A percentile compares a stretch with the other conserved stretches of the same genome.
Conservation (phyloP, 2,888 invertebrate genomes). For the Acleris cristana region DNA sequence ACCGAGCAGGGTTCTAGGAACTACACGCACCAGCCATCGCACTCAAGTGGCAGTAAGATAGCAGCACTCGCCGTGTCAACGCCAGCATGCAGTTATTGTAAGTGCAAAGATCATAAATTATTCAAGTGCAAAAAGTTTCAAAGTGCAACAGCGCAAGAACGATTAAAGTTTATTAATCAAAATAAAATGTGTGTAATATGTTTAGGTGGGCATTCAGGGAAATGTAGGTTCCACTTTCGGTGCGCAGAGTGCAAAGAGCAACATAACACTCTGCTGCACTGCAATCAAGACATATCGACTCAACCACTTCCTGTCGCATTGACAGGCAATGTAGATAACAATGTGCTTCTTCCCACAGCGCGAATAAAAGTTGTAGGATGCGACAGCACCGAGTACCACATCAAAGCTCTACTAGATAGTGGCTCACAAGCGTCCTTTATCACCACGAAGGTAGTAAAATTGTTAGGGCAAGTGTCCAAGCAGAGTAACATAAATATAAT, state of each 20-base stretch:
- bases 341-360: conserved; percentile 34
- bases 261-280: no score
- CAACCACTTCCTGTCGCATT: no score
- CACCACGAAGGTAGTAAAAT: conserved; percentile 14
- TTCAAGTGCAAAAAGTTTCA: conserved; percentile 29
- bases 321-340: conserved; percentile 6
- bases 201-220: conserved; percentile 26
- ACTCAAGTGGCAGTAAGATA: no score
- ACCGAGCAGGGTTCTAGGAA: conserved; percentile 4
- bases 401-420: conserved; percentile 36
- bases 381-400: conserved; percentile 32
- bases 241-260: no score
- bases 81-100: conserved; percentile 26
- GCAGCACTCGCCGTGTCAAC: neutral
- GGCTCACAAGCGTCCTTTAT: conserved; percentile 36
- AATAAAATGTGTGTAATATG: conserved; percentile 21
- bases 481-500: conserved; percentile 9
- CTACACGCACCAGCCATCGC: no score
- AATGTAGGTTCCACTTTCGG: no score
- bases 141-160: conserved; percentile 4
- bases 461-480: conserved; percentile 20
- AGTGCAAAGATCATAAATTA: conserved; percentile 31
- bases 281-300: no score
- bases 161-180: conserved; percentile 22
- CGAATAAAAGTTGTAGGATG: conserved; percentile 26